A percentile compares a stretch with the other conserved stretches of the same genome.
Evolutionary conservation across 2,888 invertebrate genomes (phyloP).

Genomic region (Eupithecia insigniata): DNA sequence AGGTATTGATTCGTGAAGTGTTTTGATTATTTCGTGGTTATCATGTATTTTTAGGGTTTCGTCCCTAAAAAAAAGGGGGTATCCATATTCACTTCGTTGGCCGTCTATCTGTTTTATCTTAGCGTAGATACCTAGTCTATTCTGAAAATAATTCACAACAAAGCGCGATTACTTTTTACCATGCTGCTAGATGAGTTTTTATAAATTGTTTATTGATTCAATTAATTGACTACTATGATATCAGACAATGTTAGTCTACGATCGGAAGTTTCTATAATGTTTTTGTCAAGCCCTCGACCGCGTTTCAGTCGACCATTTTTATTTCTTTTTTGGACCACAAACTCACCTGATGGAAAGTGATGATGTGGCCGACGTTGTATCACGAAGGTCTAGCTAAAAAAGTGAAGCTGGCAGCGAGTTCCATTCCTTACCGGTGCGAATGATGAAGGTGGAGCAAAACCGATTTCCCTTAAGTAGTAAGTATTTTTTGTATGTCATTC

Average conservation of each 20-base stretch:
- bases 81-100: background rate
- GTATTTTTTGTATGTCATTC: too few species aligned
- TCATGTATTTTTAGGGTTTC: background rate
- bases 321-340: background rate
- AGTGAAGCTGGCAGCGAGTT: too few species aligned
- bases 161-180: background rate
- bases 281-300: background rate
- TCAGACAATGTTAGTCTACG: background rate
- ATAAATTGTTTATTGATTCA: background rate
- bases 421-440: too few species aligned
- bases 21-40: background rate
- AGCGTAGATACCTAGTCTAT: background rate
- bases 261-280: background rate
- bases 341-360: too few species aligned
- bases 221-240: background rate
- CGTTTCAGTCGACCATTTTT: background rate
- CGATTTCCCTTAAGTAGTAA: too few species aligned
- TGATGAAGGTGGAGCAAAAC: too few species aligned
- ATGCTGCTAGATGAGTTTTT: background rate
- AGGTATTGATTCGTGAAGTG: background rate
- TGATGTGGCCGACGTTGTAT: too few species aligned
- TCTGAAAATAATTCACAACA: background rate
- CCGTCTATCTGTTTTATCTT: background rate
- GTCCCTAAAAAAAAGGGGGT: background rate
- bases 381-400: too few species aligned